Evolutionary conservation across 1,140 invertebrate species (phyloP).

Genomic region (Sitophilus oryzae): DNA sequence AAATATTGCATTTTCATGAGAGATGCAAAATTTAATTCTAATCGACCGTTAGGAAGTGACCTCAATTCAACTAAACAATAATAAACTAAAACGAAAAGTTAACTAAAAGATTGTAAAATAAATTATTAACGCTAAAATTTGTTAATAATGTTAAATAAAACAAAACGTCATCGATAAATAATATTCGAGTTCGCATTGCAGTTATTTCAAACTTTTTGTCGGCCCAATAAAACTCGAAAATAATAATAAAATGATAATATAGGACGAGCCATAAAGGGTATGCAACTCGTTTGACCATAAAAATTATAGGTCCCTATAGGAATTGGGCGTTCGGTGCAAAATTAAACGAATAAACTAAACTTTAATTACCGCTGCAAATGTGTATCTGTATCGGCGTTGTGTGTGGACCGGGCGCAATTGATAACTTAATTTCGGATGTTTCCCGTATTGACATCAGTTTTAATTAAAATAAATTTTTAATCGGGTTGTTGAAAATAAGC

Average conservation of each 20-base stretch:
- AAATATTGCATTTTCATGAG: no score
- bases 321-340: constrained; percentile 10
- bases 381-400: constrained; percentile 13
- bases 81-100: no score
- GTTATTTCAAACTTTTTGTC: not conserved
- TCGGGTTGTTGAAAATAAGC: constrained; percentile 14
- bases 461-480: constrained; percentile 27
- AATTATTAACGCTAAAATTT: no score
- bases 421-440: constrained; percentile 25
- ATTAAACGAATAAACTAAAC: constrained; percentile 28
- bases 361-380: constrained; percentile 25
- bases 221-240: not conserved
- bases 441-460: constrained; percentile 15
- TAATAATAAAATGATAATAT: constrained; percentile 1
- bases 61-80: no score
- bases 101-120: no score
- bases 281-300: constrained; percentile 7
- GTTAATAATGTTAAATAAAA: no score
- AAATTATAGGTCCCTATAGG: constrained; percentile 17
- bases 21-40: no score
- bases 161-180: constrained; percentile 1
- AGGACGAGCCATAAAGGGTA: not conserved
- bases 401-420: constrained; percentile 12
- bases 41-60: no score
- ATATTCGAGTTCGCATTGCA: not conserved